These are phyloP conservation scores for Drosophila malerkotliana DNA, from an alignment of 1,140 invertebrate species.

Conservation along the genomic window DNA sequence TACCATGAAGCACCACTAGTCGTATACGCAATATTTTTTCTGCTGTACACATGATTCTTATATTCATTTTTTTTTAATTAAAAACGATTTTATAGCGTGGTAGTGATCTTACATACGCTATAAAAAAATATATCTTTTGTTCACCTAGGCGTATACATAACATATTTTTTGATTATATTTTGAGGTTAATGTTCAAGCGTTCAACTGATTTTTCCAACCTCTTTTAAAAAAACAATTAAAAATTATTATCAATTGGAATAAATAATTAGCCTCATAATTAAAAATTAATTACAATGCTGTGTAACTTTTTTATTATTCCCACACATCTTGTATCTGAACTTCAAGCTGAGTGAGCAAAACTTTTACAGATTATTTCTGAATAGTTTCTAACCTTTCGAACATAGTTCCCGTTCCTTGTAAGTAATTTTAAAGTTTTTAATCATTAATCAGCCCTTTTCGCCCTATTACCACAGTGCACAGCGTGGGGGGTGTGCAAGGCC, in stretches of 20 bases:
- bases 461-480: constrained; percentile 15
- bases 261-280: neutral
- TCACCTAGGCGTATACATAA: constrained; percentile 3
- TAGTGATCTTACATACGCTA: too few relatives aligned
- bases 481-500: neutral
- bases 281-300: neutral
- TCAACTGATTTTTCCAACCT: too few relatives aligned
- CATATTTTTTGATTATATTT: neutral
- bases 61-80: too few relatives aligned
- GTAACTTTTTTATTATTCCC: neutral
- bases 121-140: neutral
- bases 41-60: neutral
- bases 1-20: neutral
- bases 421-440: neutral
- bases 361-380: neutral
- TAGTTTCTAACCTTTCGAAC: neutral
- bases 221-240: too few relatives aligned
- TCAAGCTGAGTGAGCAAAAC: neutral
- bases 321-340: neutral
- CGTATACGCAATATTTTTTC: neutral
- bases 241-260: too few relatives aligned
- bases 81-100: too few relatives aligned
- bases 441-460: neutral
- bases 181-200: too few relatives aligned
- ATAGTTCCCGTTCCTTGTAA: neutral